Percentiles rank a stretch among this genome's conserved stretches.
phyloP scores from a whole-genome alignment of 2,888 invertebrate species.

The Theretra japonica region DNA sequence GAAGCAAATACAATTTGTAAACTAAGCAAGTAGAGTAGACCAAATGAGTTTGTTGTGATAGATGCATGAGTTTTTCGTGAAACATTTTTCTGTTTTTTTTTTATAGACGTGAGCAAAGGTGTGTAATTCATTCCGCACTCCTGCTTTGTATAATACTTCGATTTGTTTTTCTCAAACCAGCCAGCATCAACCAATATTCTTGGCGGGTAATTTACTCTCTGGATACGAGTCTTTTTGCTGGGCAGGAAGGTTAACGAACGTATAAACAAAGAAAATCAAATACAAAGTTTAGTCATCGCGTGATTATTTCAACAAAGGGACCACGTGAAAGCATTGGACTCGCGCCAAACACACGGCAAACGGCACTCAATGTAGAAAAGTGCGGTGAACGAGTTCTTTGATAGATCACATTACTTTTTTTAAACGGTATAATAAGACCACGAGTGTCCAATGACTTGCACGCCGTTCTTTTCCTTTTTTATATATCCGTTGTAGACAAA shows the following conservation, averaged over 20 bases:
- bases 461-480: not conserved
- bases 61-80: not conserved
- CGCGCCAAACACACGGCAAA: conserved; percentile 17
- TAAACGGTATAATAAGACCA: not conserved
- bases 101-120: no score
- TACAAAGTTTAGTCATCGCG: conserved; percentile 13
- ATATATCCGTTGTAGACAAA: not conserved
- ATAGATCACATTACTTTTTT: conserved; percentile 24
- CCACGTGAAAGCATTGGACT: conserved; percentile 22
- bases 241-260: conserved; percentile 26
- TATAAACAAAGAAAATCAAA: conserved; percentile 26
- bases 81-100: not conserved
- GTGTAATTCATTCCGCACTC: not conserved
- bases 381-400: conserved; percentile 9
- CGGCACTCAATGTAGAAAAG: not conserved
- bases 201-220: not conserved
- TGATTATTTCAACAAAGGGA: conserved; percentile 20
- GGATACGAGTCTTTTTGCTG: conserved; percentile 18
- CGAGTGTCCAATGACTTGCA: not conserved
- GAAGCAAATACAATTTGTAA: no score
- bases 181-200: not conserved
- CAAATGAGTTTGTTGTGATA: not conserved
- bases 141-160: not conserved
- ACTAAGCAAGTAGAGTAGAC: no score
- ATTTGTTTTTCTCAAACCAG: not conserved